Conservation (phyloP, 2,797 vertebrate species). For the Sebastes reedi region DNA sequence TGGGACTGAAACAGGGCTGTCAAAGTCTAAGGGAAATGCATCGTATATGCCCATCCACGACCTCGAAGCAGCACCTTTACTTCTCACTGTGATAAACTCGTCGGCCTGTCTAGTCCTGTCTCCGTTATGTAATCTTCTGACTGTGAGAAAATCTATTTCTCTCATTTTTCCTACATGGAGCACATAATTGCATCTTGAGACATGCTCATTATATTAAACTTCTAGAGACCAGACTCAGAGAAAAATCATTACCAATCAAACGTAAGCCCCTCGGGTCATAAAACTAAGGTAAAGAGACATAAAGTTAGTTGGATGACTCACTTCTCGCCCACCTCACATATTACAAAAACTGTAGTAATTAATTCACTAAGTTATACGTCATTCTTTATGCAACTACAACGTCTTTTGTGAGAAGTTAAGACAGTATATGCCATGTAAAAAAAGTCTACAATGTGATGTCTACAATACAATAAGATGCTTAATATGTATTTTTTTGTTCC, state of each 20-base stretch:
- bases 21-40: neutral
- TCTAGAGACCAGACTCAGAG: neutral
- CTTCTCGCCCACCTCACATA: neutral
- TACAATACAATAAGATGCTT: slow-evolving; percentile 3
- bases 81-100: neutral
- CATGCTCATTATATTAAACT: slow-evolving; percentile 29
- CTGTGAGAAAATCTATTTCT: slow-evolving; percentile 25
- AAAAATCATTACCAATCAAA: slow-evolving; percentile 45
- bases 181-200: slow-evolving; percentile 41
- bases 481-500: slow-evolving; percentile 16
- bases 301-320: slow-evolving; percentile 20
- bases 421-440: neutral
- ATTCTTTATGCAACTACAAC: neutral
- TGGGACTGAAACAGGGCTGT: neutral
- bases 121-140: slow-evolving; percentile 13
- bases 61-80: neutral
- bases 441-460: neutral
- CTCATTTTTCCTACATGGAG: neutral
- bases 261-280: slow-evolving; percentile 6
- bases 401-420: neutral
- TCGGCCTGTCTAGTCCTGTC: slow-evolving; percentile 11
- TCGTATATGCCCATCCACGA: neutral
- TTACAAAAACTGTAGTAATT: neutral
- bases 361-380: slow-evolving; percentile 4
- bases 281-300: slow-evolving; percentile 29